These are phyloP conservation scores for Merops nubicus DNA, from an alignment of 2,113 vertebrate genomes.

Conservation along the genomic window DNA sequence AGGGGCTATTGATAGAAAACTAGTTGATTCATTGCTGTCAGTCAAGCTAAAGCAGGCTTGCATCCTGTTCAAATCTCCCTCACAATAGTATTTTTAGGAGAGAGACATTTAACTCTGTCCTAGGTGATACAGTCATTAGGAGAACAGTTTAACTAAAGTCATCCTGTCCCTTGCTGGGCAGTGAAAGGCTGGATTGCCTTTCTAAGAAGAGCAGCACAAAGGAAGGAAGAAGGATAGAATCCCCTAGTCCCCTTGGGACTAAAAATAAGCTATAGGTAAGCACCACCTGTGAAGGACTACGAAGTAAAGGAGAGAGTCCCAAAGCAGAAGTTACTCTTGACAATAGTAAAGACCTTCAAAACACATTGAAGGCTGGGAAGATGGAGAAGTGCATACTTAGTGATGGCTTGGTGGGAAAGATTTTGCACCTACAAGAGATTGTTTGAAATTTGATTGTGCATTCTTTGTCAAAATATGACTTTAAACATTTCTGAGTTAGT, in stretches of 20 bases:
- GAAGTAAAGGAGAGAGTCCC: not conserved
- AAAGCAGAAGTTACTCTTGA: not conserved
- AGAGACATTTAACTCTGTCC: not conserved
- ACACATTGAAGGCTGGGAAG: not conserved
- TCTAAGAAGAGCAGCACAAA: not conserved
- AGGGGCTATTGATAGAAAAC: not conserved
- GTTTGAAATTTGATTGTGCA: not conserved
- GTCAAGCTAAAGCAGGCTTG: not conserved
- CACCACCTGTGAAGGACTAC: not conserved
- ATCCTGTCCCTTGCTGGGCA: not conserved
- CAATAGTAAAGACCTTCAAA: not conserved
- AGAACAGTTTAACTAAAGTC: not conserved
- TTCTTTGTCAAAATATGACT: not conserved
- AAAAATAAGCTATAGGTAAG: not conserved
- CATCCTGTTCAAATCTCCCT: not conserved
- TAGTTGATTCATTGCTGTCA: not conserved
- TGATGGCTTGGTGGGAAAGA: not conserved
- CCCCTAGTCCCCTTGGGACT: not conserved
- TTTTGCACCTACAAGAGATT: not conserved
- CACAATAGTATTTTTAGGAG: not conserved
- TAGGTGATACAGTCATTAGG: not conserved
- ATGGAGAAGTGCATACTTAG: accelerated
- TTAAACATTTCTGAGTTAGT: not conserved
- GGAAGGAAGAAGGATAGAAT: not conserved
- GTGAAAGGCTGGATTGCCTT: not conserved